Evolutionary conservation across 2,888 invertebrate species (phyloP).

Genomic region (Lamellibrachia columna): DNA sequence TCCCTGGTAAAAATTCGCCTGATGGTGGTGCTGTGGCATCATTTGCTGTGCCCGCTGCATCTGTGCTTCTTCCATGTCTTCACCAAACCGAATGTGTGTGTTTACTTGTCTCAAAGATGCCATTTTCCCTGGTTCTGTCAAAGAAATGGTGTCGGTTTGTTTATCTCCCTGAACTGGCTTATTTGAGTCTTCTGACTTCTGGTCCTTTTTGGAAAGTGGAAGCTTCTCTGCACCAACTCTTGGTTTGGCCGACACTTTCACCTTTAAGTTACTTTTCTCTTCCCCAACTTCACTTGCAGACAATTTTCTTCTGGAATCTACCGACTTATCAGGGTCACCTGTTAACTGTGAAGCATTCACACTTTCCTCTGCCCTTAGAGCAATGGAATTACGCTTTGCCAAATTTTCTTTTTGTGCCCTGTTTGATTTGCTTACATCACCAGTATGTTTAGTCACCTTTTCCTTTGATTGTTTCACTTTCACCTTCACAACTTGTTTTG

Average conservation of each 20-base stretch:
- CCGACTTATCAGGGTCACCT: neutral
- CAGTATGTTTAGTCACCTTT: neutral
- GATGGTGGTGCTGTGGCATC: neutral
- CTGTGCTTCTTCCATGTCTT: neutral
- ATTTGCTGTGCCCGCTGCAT: neutral
- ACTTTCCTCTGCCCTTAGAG: neutral
- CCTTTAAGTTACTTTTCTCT: too few species aligned
- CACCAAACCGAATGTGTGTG: constrained; percentile 5
- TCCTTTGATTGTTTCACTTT: neutral
- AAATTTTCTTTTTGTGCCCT: neutral
- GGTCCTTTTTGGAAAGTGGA: neutral
- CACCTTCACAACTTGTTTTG: neutral
- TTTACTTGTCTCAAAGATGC: neutral
- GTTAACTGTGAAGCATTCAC: neutral
- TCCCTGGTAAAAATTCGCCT: neutral
- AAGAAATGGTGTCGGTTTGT: neutral
- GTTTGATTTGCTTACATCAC: neutral
- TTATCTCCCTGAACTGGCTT: neutral
- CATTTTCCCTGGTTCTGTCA: neutral
- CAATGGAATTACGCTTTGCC: neutral
- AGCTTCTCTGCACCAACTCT: neutral
- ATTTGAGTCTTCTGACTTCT: neutral
- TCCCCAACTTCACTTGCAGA: too few species aligned
- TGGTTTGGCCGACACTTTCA: too few species aligned
- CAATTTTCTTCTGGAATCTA: neutral